Percentiles rank a stretch among this genome's conserved stretches.
These are phyloP conservation scores for Spisula subtruncata DNA, from an alignment of 2,888 invertebrate genomes.

Conservation along the genomic window DNA sequence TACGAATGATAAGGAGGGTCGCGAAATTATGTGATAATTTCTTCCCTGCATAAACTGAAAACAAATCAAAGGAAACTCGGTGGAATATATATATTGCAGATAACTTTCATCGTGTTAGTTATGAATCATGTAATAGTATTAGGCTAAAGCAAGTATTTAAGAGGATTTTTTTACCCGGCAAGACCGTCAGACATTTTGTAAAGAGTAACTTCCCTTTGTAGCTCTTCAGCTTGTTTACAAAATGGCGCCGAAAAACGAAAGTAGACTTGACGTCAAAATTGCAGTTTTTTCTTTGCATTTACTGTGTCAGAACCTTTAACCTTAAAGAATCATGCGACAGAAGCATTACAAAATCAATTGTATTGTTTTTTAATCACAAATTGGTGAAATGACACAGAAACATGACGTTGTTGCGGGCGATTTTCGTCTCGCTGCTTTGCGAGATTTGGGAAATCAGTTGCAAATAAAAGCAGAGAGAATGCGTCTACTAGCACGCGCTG, in stretches of 20 bases:
- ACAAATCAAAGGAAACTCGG: too few species aligned
- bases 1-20: background rate
- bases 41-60: background rate
- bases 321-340: background rate
- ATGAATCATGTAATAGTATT: too few species aligned
- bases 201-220: slow-evolving; percentile 15
- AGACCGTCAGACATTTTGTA: background rate
- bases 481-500: slow-evolving; percentile 75
- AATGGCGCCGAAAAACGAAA: slow-evolving; percentile 43
- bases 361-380: background rate
- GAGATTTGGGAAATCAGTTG: slow-evolving; percentile 73
- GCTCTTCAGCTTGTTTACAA: slow-evolving; percentile 52
- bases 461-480: slow-evolving; percentile 78
- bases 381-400: slow-evolving; percentile 16
- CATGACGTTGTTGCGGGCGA: slow-evolving; percentile 14
- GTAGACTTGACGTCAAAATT: background rate
- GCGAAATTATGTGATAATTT: background rate
- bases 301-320: background rate
- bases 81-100: too few species aligned
- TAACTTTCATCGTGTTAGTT: too few species aligned
- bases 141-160: too few species aligned
- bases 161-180: background rate
- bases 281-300: background rate
- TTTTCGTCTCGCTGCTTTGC: slow-evolving; percentile 51
- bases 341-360: background rate